Evolutionary conservation across 2,888 invertebrate genomes (phyloP).

Genomic region (Hofmannophila pseudospretella): DNA sequence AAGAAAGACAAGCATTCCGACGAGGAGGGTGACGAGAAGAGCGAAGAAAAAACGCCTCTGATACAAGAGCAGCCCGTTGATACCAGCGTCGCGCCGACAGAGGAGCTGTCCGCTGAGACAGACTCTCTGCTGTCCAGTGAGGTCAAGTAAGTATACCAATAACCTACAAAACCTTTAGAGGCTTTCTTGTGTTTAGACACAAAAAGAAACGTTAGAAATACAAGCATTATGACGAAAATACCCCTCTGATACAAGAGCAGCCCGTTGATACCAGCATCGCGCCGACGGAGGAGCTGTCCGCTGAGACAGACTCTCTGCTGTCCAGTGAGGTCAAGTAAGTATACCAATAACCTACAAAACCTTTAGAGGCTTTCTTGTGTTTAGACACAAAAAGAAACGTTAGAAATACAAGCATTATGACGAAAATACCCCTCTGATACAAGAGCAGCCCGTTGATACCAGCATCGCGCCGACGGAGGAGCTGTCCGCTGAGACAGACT

Average conservation of each 20-base stretch:
- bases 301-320: too few species aligned
- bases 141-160: too few species aligned
- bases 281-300: conserved; percentile 7
- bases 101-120: not conserved
- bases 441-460: conserved; percentile 19
- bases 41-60: conserved; percentile 49
- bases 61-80: conserved; percentile 21
- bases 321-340: too few species aligned
- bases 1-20: conserved; percentile 90
- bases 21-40: conserved; percentile 74
- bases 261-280: conserved; percentile 13
- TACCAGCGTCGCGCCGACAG: conserved; percentile 10
- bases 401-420: conserved; percentile 90
- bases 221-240: conserved; percentile 86
- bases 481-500: not conserved
- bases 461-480: conserved; percentile 11
- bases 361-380: too few species aligned
- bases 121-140: too few species aligned
- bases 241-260: conserved; percentile 29
- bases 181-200: conserved; percentile 80
- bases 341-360: too few species aligned
- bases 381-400: conserved; percentile 86
- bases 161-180: too few species aligned
- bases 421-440: conserved; percentile 47
- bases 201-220: conserved; percentile 91